These are phyloP conservation scores for Chromoteleia sp. DNA, from an alignment of 2,888 invertebrate genomes.

Conservation along the genomic window DNA sequence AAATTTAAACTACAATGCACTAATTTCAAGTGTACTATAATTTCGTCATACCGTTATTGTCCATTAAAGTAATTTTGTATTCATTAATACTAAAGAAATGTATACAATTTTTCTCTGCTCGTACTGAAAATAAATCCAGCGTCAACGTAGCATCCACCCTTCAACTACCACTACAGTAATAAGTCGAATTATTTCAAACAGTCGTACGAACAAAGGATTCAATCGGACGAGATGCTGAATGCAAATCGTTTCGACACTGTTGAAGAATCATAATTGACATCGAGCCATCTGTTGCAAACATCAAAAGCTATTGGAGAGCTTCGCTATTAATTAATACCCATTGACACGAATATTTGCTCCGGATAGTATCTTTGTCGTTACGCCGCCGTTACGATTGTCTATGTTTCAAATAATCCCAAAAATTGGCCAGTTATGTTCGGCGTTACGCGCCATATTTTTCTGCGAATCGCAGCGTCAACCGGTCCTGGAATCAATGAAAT, in stretches of 20 bases:
- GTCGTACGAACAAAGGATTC: slow-evolving; percentile 43
- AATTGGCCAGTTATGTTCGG: slow-evolving; percentile 32
- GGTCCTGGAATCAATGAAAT: slow-evolving; percentile 36
- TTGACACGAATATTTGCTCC: slow-evolving; percentile 20
- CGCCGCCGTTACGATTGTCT: slow-evolving; percentile 39
- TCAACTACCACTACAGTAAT: slow-evolving; percentile 12
- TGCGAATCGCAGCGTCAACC: no score
- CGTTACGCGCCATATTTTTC: no score
- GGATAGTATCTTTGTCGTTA: slow-evolving; percentile 19
- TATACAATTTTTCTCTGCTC: no score
- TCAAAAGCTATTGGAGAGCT: slow-evolving; percentile 31
- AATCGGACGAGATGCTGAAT: slow-evolving; percentile 41
- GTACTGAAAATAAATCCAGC: slow-evolving; percentile 20
- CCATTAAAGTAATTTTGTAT: no score
- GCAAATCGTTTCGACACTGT: slow-evolving; percentile 42
- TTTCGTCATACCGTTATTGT: no score
- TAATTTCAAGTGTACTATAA: no score
- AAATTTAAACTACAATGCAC: no score
- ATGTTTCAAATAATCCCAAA: slow-evolving; percentile 43
- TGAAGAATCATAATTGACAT: slow-evolving; percentile 58
- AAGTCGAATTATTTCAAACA: slow-evolving; percentile 55
- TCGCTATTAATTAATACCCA: slow-evolving; percentile 52
- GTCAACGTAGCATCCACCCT: neutral
- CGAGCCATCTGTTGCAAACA: slow-evolving; percentile 49
- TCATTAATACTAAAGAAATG: no score